Base-by-base conservation (phyloP, 2,113 vertebrate genomes). In the Vidua chalybeata region DNA sequence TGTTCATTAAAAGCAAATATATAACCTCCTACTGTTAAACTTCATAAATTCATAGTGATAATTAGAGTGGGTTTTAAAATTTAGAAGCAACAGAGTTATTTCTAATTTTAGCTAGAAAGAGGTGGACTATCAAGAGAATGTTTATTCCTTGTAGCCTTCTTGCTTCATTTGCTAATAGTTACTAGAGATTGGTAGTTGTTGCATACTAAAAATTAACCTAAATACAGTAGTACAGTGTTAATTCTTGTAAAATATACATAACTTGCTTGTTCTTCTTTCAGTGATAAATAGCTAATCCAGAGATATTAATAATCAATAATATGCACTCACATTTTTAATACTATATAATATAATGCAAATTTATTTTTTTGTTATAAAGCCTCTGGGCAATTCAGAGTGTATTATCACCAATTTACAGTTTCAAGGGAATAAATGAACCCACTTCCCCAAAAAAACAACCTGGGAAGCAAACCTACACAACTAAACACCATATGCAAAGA, bases 1-100 rank as follows among this genome's bases (percentile, higher is more conserved):
- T 66, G 43, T 97, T 94, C 87, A 84, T 95, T 96, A 93, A 94
- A 96, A 96, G n/a, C 82, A 94, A 93, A 94, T 82, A 33, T 56
- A 91, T 88, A 72, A 56, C 66, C 67, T 91, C 92, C 91, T 92
- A 75, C 85, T 90, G 81, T 66, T 94, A 87, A 94, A 93, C 73
- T 66, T 85, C 59, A 93, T 67, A 90, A 96, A 96, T 75, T 69
- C 77, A 72, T 93, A 81, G 51, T 66, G 63, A 93, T 96, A 97
- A 97, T 96, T 96, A 89, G 89, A 97, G 76, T 80, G 17, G 39
- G 64, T 19, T 90, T 96, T 84, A 91, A 91, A 84, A 93, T 88
- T 48, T 74, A 90, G 43, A 86, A 92, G 61, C 24, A 92, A 96
- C 37, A 54, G 35, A 37, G 45, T 85, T 94, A 73, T 66, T 90